A percentile compares a stretch with the other conserved stretches of the same genome.
Conservation (phyloP, 2,888 invertebrate species). For the Eristalis pertinax region DNA sequence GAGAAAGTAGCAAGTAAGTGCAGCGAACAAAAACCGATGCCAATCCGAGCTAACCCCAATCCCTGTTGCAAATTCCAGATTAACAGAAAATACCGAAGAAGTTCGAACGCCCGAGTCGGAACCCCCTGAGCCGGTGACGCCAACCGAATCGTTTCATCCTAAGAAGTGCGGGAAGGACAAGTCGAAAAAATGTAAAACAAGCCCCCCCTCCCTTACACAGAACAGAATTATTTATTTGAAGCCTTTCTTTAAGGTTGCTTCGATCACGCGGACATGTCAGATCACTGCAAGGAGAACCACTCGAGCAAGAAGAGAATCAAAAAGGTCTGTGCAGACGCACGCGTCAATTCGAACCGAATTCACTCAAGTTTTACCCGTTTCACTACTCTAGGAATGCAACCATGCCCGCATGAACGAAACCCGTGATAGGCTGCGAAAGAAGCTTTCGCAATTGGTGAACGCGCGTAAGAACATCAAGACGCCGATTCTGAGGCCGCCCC, state of each 20-base stretch:
- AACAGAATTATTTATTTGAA: not conserved
- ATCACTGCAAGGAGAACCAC: slow-evolving; percentile 80
- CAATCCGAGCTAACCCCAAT: not conserved
- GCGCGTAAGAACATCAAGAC: slow-evolving; percentile 77
- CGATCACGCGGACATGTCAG: slow-evolving; percentile 76
- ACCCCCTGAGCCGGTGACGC: slow-evolving; percentile 72
- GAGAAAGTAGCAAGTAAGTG: slow-evolving; percentile 55
- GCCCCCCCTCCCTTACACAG: not conserved
- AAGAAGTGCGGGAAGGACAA: slow-evolving; percentile 78
- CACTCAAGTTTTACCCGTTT: not conserved
- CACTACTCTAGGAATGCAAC: slow-evolving; percentile 78
- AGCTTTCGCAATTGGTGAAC: slow-evolving; percentile 79
- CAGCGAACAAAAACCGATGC: not conserved
- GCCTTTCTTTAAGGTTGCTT: slow-evolving; percentile 65
- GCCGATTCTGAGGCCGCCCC: slow-evolving; percentile 67
- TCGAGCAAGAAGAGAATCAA: slow-evolving; percentile 79
- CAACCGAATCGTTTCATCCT: slow-evolving; percentile 74
- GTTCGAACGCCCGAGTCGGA: slow-evolving; percentile 70
- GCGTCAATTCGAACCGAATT: not conserved
- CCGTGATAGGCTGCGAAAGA: slow-evolving; percentile 80
- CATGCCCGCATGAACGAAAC: slow-evolving; percentile 81
- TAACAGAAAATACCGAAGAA: slow-evolving; percentile 56
- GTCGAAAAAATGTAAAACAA: slow-evolving; percentile 78
- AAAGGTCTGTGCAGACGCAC: slow-evolving; percentile 73
- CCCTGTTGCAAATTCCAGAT: slow-evolving; percentile 17